Evolutionary conservation across 64 coral and sea anemone genomes (phyloP).

Genomic region (Actinia equina): DNA sequence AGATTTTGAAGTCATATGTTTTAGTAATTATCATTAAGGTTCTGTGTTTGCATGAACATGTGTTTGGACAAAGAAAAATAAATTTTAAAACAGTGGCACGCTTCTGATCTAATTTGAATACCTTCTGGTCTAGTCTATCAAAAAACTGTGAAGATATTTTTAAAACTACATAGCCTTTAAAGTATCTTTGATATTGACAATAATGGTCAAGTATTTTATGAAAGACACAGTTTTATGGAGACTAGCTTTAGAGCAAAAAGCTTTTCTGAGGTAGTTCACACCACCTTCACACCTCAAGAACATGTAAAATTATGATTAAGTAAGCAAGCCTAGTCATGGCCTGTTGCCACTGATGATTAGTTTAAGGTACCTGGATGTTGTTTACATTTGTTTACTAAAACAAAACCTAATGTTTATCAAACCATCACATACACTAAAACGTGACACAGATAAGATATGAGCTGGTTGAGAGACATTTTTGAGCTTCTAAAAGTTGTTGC

Average conservation of each 20-base stretch:
- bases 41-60: too few species aligned
- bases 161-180: too few species aligned
- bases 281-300: not conserved
- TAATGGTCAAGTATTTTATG: too few species aligned
- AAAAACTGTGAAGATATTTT: too few species aligned
- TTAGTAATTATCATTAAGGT: too few species aligned
- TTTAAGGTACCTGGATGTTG: not conserved
- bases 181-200: too few species aligned
- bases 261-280: not conserved
- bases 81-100: not conserved
- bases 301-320: not conserved
- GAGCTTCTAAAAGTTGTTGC: not conserved
- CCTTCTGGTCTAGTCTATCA: not conserved
- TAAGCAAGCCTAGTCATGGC: not conserved
- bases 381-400: conserved; percentile 4
- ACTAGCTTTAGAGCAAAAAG: too few species aligned
- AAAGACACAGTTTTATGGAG: too few species aligned
- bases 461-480: not conserved
- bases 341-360: not conserved
- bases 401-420: conserved; percentile 1
- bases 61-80: not conserved
- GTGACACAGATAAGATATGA: not conserved
- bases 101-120: not conserved
- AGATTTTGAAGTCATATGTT: too few species aligned
- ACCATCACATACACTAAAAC: conserved; percentile 1